Conservation (phyloP, 2,113 vertebrate species). For the Tyto alba region DNA sequence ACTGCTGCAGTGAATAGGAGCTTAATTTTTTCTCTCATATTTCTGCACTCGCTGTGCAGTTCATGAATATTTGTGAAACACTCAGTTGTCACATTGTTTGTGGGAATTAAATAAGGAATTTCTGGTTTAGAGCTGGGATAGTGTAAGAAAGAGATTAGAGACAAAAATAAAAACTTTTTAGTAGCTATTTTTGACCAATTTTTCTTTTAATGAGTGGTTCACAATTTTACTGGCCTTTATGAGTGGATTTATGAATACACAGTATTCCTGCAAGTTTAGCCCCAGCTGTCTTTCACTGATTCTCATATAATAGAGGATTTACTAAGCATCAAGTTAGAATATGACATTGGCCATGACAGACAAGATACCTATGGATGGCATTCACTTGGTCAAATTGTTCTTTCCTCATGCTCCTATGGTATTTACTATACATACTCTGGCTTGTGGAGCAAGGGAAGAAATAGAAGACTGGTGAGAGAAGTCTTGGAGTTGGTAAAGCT, state of each 20-base stretch:
- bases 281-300: neutral
- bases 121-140: neutral
- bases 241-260: neutral
- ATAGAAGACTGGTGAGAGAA: neutral
- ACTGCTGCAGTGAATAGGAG: neutral
- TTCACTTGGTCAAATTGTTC: neutral
- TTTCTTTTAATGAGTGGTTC: neutral
- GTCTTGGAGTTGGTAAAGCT: neutral
- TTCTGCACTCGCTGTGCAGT: neutral
- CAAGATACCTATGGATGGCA: no score
- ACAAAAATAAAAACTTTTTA: neutral
- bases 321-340: neutral
- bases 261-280: neutral
- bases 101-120: neutral
- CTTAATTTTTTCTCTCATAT: neutral
- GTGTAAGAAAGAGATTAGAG: neutral
- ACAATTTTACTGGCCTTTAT: neutral
- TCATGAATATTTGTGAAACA: neutral
- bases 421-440: neutral
- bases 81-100: neutral
- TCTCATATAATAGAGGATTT: neutral
- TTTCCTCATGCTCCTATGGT: fast-evolving
- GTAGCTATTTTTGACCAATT: neutral
- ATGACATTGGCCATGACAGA: neutral
- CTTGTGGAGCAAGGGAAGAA: neutral